Evolutionary conservation across 2,888 invertebrate species (phyloP), one percentile per base, ranked within the genome.

Genomic region (Bugulina stolonifera): DNA sequence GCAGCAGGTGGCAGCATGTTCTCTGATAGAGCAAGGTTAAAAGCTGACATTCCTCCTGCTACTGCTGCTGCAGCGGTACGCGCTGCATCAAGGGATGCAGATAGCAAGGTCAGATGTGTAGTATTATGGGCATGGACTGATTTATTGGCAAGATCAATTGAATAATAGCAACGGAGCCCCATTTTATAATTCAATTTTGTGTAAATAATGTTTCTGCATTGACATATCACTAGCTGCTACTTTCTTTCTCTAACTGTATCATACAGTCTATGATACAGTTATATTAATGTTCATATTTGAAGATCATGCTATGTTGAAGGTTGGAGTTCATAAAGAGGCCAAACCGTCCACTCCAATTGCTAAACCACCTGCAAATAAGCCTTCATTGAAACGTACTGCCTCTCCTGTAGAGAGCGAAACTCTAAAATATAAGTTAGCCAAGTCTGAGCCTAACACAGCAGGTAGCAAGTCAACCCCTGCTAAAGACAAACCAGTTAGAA

Each of bases 51-150:
- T 32, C 64, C 64, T 14, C 64, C 64, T 5, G 25, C 64, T 14
- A 64, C 64, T 14, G 64, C 64, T 14, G 64, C 64, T 2, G 64
- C 64, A 32, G 64, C 64, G 32, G 64, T 64, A 3, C 27, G 64
- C 5, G 64, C 64, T 10, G 64, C 64, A 3, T 27, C 64, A 5
- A 64, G 64, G 32, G 64, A 64, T 3, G 64, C 64, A 29, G 64
- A 64, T 27, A 2, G 2, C 5, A 64, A 64, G 64, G 64, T 43
- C 43, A 43, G 43, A n/a, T n/a, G n/a, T n/a, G n/a, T n/a, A n/a
- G n/a, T n/a, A n/a, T n/a, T n/a, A n/a, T n/a, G n/a, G n/a, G n/a
- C n/a, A n/a, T n/a, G n/a, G n/a, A n/a, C n/a, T n/a, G n/a, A n/a
- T n/a, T n/a, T n/a, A n/a, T n/a, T n/a, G n/a, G n/a, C n/a, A n/a